A percentile compares a stretch with the other conserved stretches of the same genome.
Conservation (phyloP, 2,113 vertebrate genomes). For the Corydoras maculifer region DNA sequence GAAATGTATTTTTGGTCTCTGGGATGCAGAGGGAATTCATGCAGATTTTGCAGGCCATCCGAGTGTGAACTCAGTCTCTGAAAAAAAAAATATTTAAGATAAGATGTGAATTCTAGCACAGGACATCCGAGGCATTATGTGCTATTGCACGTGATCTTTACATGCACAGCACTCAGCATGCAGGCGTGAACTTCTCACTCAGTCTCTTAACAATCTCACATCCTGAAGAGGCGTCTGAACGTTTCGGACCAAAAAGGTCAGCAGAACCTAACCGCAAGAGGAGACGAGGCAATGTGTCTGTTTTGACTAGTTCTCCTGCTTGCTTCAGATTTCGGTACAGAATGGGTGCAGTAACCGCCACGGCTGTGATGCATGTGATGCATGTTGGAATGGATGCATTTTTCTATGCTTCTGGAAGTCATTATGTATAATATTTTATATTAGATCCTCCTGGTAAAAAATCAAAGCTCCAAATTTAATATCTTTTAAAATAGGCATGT, state of each 20-base stretch:
- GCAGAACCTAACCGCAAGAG: slow-evolving; percentile 41
- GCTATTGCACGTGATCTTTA: slow-evolving; percentile 10
- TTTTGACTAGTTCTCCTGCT: neutral
- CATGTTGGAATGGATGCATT: too few relatives aligned
- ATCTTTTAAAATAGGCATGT: too few relatives aligned
- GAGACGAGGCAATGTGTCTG: slow-evolving; percentile 9
- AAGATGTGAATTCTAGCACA: neutral
- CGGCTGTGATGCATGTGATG: too few relatives aligned
- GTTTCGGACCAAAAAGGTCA: slow-evolving; percentile 44
- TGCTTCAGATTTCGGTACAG: neutral
- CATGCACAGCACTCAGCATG: slow-evolving; percentile 12
- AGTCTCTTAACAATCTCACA: slow-evolving; percentile 40
- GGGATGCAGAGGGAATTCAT: slow-evolving; percentile 19
- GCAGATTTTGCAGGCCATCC: slow-evolving; percentile 11
- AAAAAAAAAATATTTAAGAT: neutral
- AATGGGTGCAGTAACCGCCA: too few relatives aligned
- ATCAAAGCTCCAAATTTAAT: too few relatives aligned
- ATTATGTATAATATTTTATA: too few relatives aligned
- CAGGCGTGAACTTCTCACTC: slow-evolving; percentile 26
- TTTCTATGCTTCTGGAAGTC: too few relatives aligned
- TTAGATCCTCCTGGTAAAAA: too few relatives aligned
- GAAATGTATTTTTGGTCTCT: slow-evolving; percentile 29
- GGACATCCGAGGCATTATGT: neutral
- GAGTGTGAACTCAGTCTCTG: neutral
- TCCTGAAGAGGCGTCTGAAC: slow-evolving; percentile 34